Percentiles rank a stretch among this genome's conserved stretches.
phyloP scores from a whole-genome alignment of 2,888 invertebrate genomes.

The Lasioglossum zephyrum region DNA sequence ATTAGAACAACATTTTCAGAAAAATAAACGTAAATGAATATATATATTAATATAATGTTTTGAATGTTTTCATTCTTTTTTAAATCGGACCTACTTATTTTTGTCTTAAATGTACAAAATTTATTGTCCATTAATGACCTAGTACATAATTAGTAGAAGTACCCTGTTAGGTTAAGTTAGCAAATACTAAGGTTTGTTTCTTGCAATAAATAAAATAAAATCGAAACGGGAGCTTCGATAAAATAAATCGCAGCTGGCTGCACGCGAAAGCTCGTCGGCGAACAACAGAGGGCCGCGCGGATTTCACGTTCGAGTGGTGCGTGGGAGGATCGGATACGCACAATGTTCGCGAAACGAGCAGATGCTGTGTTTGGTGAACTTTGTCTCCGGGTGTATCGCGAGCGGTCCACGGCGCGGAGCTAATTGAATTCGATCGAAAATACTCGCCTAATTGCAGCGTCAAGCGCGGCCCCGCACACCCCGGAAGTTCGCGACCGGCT shows the following conservation, averaged over 20 bases:
- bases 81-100: too few species aligned
- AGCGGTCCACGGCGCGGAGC: conserved; percentile 29
- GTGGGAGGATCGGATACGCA: not conserved
- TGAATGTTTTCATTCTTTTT: too few species aligned
- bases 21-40: too few species aligned
- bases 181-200: too few species aligned
- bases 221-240: not conserved
- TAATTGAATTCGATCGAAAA: conserved; percentile 74
- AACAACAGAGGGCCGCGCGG: not conserved
- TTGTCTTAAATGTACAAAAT: too few species aligned
- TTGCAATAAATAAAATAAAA: too few species aligned
- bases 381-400: conserved; percentile 45
- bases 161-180: too few species aligned
- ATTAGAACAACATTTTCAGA: too few species aligned
- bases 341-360: conserved; percentile 12
- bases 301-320: not conserved
- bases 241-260: conserved; percentile 35
- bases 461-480: conserved; percentile 20
- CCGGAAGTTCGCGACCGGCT: conserved; percentile 13
- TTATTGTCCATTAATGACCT: too few species aligned
- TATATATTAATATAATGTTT: too few species aligned
- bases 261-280: not conserved
- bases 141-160: too few species aligned
- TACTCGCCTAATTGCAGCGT: conserved; percentile 72
- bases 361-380: conserved; percentile 28